Evolutionary conservation across 2,113 vertebrate genomes (phyloP), one percentile per base, ranked within the genome.

Genomic region (Dromaius novaehollandiae): DNA sequence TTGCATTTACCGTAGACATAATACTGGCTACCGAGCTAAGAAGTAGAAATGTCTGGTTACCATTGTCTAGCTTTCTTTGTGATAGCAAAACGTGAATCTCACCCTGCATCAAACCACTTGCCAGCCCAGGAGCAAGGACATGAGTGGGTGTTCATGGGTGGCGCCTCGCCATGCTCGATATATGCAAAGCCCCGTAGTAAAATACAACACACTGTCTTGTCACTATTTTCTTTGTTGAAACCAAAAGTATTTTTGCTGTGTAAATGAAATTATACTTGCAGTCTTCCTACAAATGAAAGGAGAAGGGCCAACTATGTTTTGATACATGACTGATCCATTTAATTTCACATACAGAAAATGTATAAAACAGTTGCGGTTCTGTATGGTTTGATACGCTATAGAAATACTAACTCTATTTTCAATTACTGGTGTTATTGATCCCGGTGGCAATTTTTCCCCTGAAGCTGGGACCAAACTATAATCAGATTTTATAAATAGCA

Each of bases 401-500:
- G 91, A 96, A 96, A 95, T 90, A 84, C 73, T 94, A 51, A 93
- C 76, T 97, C 89, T 96, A 96, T 97, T 97, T 97, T 97, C 95
- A 90, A 75, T 86, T 90, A 94, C 60, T 91, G 82, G 1, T 73
- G 32, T 81, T 93, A 20, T 61, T 82, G 63, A 71, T 82, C 93
- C 79, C 0, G 0, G 50, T 83, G 80, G 84, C 73, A 82, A 68
- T 46, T 48, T 74, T 64, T 50, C 12, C 38, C 51, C 44, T 53
- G 20, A 53, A 70, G 71, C 76, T 83, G 94, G 91, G 93, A 93
- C 94, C 93, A 86, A 91, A 83, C 85, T 75, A 7, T 51, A 51
- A 74, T 34, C 80, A 71, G 85, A 48, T 93, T 97, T 95, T 97
- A 7, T 94, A 93, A 82, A 68, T 38, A 95, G 85, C 78, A 89